phyloP scores from a whole-genome alignment of 2,113 vertebrate genomes.

The Salvelinus alpinus region DNA sequence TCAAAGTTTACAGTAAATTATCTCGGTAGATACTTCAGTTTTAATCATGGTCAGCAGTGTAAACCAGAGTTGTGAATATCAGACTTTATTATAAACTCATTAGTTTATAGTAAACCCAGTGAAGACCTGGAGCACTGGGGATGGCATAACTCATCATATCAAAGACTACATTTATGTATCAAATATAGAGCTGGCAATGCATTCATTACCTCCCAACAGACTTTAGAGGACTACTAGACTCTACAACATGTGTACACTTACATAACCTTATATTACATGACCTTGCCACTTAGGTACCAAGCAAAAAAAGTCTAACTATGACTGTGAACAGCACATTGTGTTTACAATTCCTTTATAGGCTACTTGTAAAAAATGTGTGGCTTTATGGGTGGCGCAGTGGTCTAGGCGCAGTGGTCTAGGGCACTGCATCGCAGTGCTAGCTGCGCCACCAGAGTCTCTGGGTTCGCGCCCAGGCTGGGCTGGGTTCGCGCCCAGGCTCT shows the following conservation, averaged over 20 bases:
- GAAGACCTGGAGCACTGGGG: not conserved
- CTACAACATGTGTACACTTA: too few species aligned
- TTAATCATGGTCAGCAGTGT: not conserved
- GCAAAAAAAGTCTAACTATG: too few species aligned
- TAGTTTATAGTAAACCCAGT: not conserved
- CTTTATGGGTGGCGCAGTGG: not conserved
- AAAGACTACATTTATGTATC: not conserved
- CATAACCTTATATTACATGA: too few species aligned
- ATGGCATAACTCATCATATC: not conserved
- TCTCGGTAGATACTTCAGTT: constrained; percentile 25
- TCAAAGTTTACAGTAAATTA: constrained; percentile 8
- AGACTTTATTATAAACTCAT: not conserved
- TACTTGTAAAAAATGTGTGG: not conserved
- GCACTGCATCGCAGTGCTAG: too few species aligned
- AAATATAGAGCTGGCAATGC: not conserved
- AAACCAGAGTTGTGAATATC: not conserved
- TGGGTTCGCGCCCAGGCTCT: too few species aligned
- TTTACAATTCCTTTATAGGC: too few species aligned
- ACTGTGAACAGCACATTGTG: too few species aligned
- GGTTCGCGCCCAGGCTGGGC: too few species aligned
- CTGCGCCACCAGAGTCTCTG: too few species aligned
- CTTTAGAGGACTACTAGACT: not conserved
- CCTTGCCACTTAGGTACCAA: too few species aligned
- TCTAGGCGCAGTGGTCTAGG: too few species aligned
- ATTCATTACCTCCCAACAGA: not conserved